Evolutionary conservation across 2,888 invertebrate species (phyloP).

Genomic region (Conops quadrifasciatus): DNA sequence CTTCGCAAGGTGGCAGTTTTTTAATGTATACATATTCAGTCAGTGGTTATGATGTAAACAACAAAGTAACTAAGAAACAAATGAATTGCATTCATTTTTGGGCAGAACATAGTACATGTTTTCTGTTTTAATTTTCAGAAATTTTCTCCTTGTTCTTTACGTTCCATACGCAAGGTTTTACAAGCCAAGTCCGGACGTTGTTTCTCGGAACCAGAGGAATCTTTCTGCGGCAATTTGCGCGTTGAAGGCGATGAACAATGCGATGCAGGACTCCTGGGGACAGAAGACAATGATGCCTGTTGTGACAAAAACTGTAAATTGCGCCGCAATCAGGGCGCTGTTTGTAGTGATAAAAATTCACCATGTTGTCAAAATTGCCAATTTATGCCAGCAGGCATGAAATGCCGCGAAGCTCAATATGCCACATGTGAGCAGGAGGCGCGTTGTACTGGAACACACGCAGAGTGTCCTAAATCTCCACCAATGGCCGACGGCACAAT

Average conservation of each 20-base stretch:
- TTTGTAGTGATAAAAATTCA: conserved; percentile 96
- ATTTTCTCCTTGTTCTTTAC: conserved; percentile 93
- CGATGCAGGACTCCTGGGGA: conserved; percentile 92
- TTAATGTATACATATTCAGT: conserved; percentile 97
- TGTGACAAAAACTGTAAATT: conserved; percentile 93
- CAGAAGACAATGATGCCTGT: conserved; percentile 92
- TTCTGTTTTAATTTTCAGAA: no score
- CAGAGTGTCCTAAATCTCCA: conserved; percentile 86
- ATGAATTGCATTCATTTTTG: no score
- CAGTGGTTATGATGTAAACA: conserved; percentile 95
- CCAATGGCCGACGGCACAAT: conserved; percentile 75
- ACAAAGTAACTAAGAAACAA: conserved; percentile 80
- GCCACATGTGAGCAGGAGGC: conserved; percentile 94
- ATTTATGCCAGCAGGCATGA: conserved; percentile 81
- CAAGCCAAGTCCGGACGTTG: conserved; percentile 91
- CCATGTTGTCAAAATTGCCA: conserved; percentile 94
- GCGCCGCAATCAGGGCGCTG: conserved; percentile 81
- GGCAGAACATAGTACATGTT: no score
- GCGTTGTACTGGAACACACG: conserved; percentile 81
- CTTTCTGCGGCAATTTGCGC: conserved; percentile 94
- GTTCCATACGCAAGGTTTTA: conserved; percentile 91
- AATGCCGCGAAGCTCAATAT: conserved; percentile 90
- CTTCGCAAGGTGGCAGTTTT: conserved; percentile 93
- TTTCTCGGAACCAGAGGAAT: conserved; percentile 93
- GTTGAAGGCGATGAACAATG: conserved; percentile 97